Evolutionary conservation across 2,797 vertebrate genomes (phyloP).

Genomic region (Danio kyathit): DNA sequence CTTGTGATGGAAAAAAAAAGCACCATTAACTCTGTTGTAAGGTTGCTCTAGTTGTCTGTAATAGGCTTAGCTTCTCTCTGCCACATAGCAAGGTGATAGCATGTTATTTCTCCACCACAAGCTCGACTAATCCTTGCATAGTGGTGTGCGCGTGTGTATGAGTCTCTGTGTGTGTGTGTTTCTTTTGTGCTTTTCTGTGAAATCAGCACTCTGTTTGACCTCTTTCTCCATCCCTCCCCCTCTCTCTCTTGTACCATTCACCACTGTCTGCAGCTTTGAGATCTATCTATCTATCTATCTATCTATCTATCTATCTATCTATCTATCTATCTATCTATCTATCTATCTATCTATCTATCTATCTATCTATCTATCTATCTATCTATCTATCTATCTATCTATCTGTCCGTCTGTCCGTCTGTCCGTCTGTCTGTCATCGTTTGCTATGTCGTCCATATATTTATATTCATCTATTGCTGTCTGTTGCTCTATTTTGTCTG

Average conservation of each 20-base stretch:
- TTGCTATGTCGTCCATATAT: not conserved
- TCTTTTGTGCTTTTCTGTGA: conserved; percentile 64
- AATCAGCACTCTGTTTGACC: conserved; percentile 70
- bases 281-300: conserved; percentile 37
- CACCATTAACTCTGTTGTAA: conserved; percentile 65
- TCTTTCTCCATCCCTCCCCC: conserved; percentile 48
- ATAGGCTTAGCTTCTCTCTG: conserved; percentile 68
- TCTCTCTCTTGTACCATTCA: conserved; percentile 65
- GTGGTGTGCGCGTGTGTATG: conserved; percentile 49
- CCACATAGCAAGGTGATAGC: conserved; percentile 54
- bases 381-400: not conserved
- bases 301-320: conserved; percentile 60
- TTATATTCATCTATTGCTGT: not conserved
- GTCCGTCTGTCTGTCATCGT: conserved; percentile 7
- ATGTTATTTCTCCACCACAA: conserved; percentile 69
- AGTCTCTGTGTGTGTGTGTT: conserved; percentile 36
- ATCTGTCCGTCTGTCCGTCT: not conserved
- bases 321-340: too few relatives aligned
- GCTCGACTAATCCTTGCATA: conserved; percentile 66
- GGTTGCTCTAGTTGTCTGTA: conserved; percentile 63
- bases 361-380: too few relatives aligned
- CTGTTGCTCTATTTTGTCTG: conserved; percentile 8
- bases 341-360: too few relatives aligned
- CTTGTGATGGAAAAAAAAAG: conserved; percentile 80
- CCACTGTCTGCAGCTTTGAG: conserved; percentile 61